These are phyloP conservation scores for Momotus momota DNA, from an alignment of 2,797 vertebrate species.

Conservation along the genomic window DNA sequence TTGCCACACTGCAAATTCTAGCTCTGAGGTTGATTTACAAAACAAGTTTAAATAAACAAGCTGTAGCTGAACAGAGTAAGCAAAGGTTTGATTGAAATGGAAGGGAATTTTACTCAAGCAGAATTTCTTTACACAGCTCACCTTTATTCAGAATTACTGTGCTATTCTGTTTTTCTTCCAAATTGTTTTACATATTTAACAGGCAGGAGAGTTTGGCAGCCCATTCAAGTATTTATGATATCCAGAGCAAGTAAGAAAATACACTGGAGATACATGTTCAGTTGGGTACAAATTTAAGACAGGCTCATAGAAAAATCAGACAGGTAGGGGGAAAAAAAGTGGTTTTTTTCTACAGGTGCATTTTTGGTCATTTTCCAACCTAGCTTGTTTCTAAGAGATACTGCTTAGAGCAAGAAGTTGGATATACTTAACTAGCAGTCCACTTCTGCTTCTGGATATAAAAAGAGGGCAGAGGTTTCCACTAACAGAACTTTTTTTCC, in stretches of 20 bases:
- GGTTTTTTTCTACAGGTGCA: background rate
- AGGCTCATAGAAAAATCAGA: background rate
- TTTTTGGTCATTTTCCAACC: background rate
- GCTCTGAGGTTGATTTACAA: background rate
- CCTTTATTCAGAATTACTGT: background rate
- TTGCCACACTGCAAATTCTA: background rate
- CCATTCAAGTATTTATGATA: background rate
- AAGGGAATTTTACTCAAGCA: background rate
- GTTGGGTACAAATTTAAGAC: background rate
- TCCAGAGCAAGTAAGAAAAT: background rate
- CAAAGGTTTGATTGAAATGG: background rate
- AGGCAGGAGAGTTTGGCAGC: background rate
- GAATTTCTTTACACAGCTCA: background rate
- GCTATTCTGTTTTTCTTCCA: background rate
- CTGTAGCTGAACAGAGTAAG: background rate
- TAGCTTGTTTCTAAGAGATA: background rate
- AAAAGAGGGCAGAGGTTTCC: background rate
- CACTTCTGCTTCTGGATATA: background rate
- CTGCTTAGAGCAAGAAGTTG: background rate
- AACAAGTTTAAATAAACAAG: background rate
- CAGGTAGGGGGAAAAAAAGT: background rate
- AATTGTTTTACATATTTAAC: background rate
- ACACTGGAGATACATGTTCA: background rate
- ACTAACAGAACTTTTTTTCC: background rate
- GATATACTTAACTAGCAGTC: background rate